Evolutionary conservation across 2,888 invertebrate species (phyloP).

Genomic region (Nomada goodeniana): DNA sequence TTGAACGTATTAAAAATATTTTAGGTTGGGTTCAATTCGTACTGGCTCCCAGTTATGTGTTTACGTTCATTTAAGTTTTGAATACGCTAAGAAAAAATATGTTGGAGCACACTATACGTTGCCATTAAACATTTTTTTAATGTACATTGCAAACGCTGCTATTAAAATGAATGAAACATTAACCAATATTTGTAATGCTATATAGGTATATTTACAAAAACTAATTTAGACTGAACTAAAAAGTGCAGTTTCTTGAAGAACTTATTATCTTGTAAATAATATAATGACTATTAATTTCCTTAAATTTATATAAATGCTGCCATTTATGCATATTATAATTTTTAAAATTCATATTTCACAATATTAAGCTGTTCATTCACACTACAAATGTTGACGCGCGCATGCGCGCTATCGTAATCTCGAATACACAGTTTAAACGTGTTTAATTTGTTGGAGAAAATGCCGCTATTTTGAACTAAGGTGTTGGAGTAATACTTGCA

Average conservation of each 20-base stretch:
- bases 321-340: background rate
- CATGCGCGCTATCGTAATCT: conserved; percentile 6
- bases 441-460: background rate
- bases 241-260: background rate
- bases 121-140: background rate
- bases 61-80: background rate
- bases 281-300: background rate
- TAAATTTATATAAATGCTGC: background rate
- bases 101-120: background rate
- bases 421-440: conserved; percentile 13
- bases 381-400: background rate
- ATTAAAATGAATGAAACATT: background rate
- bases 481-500: background rate
- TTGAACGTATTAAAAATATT: background rate
- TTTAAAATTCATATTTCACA: conserved; percentile 1
- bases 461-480: conserved; percentile 5
- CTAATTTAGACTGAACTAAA: background rate
- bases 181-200: background rate
- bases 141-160: background rate
- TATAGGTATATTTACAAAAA: background rate
- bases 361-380: background rate
- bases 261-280: background rate
- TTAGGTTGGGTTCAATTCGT: background rate
- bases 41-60: background rate
- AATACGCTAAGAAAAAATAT: conserved; percentile 1